Base-by-base conservation (phyloP, 2,888 invertebrate species). In the Aphelenchoides bicaudatus region DNA sequence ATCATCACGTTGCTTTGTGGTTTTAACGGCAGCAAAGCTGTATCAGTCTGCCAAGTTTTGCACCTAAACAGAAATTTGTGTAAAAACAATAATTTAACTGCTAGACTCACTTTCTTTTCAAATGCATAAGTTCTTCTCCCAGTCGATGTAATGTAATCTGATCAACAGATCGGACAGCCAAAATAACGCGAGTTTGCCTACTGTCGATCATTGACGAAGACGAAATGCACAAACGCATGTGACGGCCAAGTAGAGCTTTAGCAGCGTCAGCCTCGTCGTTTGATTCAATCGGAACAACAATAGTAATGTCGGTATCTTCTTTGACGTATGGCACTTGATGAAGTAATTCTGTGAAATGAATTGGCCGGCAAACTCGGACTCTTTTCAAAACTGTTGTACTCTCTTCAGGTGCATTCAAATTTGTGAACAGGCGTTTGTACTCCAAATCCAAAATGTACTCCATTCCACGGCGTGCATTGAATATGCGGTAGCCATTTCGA, bases 311-410 rank as follows among this genome's bases (percentile, higher is more conserved):
- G 4, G 88, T 87, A 80, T 88, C 89, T 84, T 96, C 94, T 0
- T 93, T 94, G 1, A 94, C 93, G 82, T 93, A 94, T 0, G 92
- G 93, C 79, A 91, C 89, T 63, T 70, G 67, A 29, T 74, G 87
- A 37, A 92, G 85, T 59, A 94, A 86, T 79, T 93, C 90, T 6
- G 91, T 88, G 59, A 87, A 86, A 16, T 90, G 90, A 56, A 94
- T 82, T 13, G 89, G 88, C 66, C 92, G 88, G 53, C 87, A 86
- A 38, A 88, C 85, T 82, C 91, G 87, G 67, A 91, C 84, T 73
- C 88, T 58, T 39, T 63, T 62, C 23, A 70, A 61, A 13, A 70
- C 46, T 25, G 59, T 48, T 19, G 50, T 23, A n/a, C 16, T 1
- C 10, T 28, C 30, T 5, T 62, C 38, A n/a, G 19, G 19, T 3